Conservation (phyloP, 2,888 invertebrate genomes). For the Ophion slaviceki region DNA sequence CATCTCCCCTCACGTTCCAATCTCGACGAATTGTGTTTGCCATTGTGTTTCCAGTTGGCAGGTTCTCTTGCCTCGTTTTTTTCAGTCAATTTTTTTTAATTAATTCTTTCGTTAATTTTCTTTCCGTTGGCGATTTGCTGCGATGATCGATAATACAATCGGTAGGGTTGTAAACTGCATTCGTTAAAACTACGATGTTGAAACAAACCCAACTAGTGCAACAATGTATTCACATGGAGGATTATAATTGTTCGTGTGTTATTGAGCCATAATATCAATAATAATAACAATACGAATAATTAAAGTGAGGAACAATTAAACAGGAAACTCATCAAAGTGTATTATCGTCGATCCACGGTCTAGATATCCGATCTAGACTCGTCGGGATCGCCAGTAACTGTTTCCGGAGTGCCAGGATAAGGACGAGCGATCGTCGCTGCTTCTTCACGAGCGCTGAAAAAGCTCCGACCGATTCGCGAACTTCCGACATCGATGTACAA, state of each 20-base stretch:
- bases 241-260: slow-evolving; percentile 32
- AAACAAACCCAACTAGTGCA: neutral
- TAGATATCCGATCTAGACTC: slow-evolving; percentile 64
- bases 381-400: slow-evolving; percentile 52
- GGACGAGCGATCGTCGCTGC: slow-evolving; percentile 52
- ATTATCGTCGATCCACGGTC: slow-evolving; percentile 58
- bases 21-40: slow-evolving; percentile 20
- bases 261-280: neutral
- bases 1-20: neutral
- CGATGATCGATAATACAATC: neutral
- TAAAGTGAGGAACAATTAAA: no score
- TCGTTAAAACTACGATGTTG: neutral
- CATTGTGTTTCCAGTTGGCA: neutral
- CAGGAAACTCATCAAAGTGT: neutral
- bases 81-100: neutral
- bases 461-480: slow-evolving; percentile 55
- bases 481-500: neutral
- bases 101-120: neutral
- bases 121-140: neutral
- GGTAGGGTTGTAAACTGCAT: neutral
- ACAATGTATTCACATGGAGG: slow-evolving; percentile 24
- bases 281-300: neutral
- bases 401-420: neutral
- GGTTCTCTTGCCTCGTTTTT: neutral
- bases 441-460: slow-evolving; percentile 47